Conservation (phyloP, 2,888 invertebrate species). For the Neoaliturus tenellus region DNA sequence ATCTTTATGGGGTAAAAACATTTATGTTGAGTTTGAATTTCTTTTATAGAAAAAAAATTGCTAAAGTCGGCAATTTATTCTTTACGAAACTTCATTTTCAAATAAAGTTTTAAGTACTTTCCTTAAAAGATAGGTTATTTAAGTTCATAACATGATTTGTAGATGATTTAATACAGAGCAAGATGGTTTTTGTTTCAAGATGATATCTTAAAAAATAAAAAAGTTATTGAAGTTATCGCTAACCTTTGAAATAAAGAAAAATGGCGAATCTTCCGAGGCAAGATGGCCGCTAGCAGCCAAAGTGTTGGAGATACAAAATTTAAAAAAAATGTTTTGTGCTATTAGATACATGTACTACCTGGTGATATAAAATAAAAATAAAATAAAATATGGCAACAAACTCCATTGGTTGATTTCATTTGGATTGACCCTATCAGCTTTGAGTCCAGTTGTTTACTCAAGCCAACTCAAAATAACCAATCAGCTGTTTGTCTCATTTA, state of each 20-base stretch:
- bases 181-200: background rate
- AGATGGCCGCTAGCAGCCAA: background rate
- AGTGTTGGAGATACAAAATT: background rate
- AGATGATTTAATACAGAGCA: background rate
- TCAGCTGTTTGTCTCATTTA: too few relatives aligned
- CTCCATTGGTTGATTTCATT: background rate
- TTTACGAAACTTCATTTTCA: background rate
- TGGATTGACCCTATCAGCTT: background rate
- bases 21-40: background rate
- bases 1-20: background rate
- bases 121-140: background rate
- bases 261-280: background rate
- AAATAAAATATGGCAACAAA: background rate
- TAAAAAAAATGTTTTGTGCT: background rate
- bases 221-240: background rate
- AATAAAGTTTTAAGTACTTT: background rate
- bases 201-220: background rate
- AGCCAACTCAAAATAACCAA: too few relatives aligned
- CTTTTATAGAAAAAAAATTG: background rate
- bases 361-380: background rate
- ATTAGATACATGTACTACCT: background rate
- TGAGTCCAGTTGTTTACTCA: too few relatives aligned
- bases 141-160: background rate
- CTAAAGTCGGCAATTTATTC: background rate
- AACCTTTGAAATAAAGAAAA: background rate